Evolutionary conservation across 2,888 invertebrate species (phyloP).

Genomic region (Acholoe squamosa): DNA sequence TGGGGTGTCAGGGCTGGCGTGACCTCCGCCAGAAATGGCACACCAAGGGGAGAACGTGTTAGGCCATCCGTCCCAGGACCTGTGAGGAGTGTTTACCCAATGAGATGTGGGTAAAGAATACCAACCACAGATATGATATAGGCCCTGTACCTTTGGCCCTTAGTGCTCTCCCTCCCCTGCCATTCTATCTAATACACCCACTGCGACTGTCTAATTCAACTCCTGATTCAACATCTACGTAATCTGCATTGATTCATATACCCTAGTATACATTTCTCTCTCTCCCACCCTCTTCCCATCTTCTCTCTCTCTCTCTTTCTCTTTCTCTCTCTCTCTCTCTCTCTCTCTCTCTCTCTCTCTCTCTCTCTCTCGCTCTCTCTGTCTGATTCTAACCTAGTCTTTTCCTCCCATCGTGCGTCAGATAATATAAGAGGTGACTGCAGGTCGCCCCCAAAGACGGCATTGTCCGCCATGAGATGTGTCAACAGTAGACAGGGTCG

Average conservation of each 20-base stretch:
- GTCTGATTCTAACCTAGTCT: not conserved
- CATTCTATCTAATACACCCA: no score
- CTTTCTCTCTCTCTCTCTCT: not conserved
- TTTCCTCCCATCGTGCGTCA: not conserved
- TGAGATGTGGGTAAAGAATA: not conserved
- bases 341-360: not conserved
- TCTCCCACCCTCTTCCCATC: not conserved
- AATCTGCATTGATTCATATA: not conserved
- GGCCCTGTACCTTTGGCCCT: not conserved
- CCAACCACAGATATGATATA: not conserved
- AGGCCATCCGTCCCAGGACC: not conserved
- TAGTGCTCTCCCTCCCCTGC: no score
- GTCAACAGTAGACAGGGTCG: slow-evolving; percentile 29
- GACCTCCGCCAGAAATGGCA: slow-evolving; percentile 35
- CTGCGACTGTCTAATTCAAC: no score
- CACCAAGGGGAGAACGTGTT: slow-evolving; percentile 23
- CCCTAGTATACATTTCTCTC: not conserved
- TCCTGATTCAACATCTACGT: not conserved
- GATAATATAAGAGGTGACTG: slow-evolving; percentile 32
- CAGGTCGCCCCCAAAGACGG: slow-evolving; percentile 3
- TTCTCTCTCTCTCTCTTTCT: not conserved
- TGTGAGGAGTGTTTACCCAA: not conserved
- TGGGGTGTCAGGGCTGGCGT: slow-evolving; percentile 26
- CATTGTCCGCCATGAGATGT: slow-evolving; percentile 24
- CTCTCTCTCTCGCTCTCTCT: not conserved